These are phyloP conservation scores for Coracias cyanogaster DNA, from an alignment of 2,797 vertebrate species.

Conservation along the genomic window DNA sequence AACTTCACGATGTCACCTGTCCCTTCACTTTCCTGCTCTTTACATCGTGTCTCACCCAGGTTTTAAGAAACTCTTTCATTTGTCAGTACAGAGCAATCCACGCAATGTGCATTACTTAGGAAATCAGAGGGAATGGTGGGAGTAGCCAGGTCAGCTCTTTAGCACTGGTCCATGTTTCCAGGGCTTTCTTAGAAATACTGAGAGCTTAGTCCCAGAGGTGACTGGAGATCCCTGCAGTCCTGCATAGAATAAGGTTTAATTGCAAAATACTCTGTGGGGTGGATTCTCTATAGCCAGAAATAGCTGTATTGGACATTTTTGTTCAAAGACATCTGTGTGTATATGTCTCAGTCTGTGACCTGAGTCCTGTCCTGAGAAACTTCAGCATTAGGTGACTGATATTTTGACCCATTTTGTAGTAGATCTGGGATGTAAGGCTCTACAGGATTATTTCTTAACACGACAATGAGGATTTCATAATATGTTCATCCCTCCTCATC, in stretches of 20 bases:
- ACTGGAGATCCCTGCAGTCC: background rate
- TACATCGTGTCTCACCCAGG: fast-evolving
- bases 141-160: background rate
- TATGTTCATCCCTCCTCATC: background rate
- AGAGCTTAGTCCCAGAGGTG: background rate
- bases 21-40: background rate
- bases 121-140: background rate
- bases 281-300: background rate
- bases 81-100: background rate
- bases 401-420: fast-evolving
- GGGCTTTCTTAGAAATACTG: background rate
- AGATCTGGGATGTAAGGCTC: background rate
- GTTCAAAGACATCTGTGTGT: background rate
- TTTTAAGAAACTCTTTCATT: background rate
- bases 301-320: background rate
- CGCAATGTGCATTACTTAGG: background rate
- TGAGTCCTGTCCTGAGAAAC: background rate
- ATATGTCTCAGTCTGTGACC: background rate
- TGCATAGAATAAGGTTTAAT: background rate
- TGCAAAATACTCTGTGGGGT: background rate
- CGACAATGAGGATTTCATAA: background rate
- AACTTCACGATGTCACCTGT: background rate
- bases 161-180: background rate
- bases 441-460: background rate
- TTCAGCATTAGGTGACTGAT: background rate